Conservation (phyloP, 1,140 invertebrate genomes). For the Drosophila asahinai region DNA sequence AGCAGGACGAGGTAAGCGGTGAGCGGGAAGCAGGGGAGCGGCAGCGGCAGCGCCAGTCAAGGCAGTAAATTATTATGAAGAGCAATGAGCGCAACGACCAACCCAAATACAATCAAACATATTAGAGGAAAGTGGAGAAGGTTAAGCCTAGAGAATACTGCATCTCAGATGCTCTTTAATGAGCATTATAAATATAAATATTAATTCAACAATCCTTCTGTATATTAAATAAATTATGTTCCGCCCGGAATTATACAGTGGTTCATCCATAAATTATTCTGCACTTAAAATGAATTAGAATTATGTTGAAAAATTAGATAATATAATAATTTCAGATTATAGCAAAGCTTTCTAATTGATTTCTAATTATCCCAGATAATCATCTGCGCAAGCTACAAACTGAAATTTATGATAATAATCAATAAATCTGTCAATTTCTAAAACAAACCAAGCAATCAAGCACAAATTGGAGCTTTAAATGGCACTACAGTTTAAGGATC, state of each 20-base stretch:
- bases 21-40: slow-evolving; percentile 1
- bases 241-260: too few relatives aligned
- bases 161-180: slow-evolving; percentile 8
- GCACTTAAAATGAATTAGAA: too few relatives aligned
- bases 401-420: neutral
- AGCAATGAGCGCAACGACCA: slow-evolving; percentile 63
- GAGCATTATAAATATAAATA: too few relatives aligned
- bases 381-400: neutral
- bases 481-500: slow-evolving; percentile 23
- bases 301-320: too few relatives aligned
- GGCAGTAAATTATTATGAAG: slow-evolving; percentile 78
- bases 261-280: too few relatives aligned
- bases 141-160: neutral
- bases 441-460: slow-evolving; percentile 3
- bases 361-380: neutral
- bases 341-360: neutral
- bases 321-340: neutral
- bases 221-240: too few relatives aligned
- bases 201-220: too few relatives aligned
- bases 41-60: slow-evolving; percentile 47
- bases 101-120: slow-evolving; percentile 59
- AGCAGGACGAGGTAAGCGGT: slow-evolving; percentile 2
- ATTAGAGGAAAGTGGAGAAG: slow-evolving; percentile 26
- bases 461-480: slow-evolving; percentile 4
- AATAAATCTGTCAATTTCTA: slow-evolving; percentile 2